phyloP scores from a whole-genome alignment of 2,888 invertebrate genomes.

The Microctonus hyperodae region DNA sequence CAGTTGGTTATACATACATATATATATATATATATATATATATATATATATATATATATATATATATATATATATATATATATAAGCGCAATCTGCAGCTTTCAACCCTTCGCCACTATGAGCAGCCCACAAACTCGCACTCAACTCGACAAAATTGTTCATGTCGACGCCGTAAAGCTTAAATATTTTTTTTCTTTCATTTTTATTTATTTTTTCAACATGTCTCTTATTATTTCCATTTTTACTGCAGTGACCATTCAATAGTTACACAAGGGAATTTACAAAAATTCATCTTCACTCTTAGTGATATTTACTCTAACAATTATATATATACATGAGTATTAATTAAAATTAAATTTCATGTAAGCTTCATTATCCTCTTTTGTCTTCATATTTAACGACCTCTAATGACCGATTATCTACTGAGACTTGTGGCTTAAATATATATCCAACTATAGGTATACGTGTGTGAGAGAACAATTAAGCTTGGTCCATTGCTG shows the following conservation, averaged over 20 bases:
- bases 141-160: too few species aligned
- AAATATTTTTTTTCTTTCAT: neutral
- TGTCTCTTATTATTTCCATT: too few species aligned
- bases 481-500: conserved; percentile 31
- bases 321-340: neutral
- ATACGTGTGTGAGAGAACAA: conserved; percentile 7
- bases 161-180: too few species aligned
- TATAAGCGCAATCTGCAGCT: neutral
- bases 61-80: neutral
- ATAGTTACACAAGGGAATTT: conserved; percentile 15
- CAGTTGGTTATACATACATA: neutral
- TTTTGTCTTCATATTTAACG: neutral
- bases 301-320: conserved; percentile 10
- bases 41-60: neutral
- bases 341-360: neutral
- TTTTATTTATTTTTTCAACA: too few species aligned
- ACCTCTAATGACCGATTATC: conserved; percentile 34
- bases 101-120: neutral
- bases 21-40: neutral
- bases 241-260: neutral
- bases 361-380: conserved; percentile 20
- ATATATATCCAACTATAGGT: conserved; percentile 29
- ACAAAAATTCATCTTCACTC: conserved; percentile 19
- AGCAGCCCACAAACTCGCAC: neutral
- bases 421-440: conserved; percentile 29